phyloP scores from a whole-genome alignment of 2,113 vertebrate species.

The Hyperopisus bebe region DNA sequence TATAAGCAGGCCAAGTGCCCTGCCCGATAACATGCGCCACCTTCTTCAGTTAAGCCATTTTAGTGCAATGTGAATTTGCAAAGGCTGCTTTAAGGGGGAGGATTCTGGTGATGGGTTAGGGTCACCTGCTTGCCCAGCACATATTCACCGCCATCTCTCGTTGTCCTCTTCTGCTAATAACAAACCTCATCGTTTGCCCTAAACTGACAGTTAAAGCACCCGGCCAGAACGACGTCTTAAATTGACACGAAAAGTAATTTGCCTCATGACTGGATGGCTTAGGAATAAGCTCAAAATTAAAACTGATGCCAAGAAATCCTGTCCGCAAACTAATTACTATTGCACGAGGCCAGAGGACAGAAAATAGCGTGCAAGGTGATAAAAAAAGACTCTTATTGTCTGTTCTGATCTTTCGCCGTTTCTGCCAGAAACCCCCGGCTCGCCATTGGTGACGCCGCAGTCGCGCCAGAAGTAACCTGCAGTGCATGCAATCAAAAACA shows the following conservation, averaged over 20 bases:
- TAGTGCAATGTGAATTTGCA: neutral
- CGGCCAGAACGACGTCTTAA: neutral
- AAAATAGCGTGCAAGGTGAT: neutral
- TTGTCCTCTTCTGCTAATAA: neutral
- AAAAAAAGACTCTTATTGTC: neutral
- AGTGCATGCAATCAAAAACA: neutral
- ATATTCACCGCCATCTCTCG: neutral
- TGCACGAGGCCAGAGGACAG: neutral
- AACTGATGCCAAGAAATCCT: conserved; percentile 6
- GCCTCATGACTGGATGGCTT: conserved; percentile 6
- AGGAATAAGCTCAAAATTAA: neutral
- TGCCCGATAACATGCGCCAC: neutral
- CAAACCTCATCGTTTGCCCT: neutral
- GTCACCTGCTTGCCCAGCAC: neutral
- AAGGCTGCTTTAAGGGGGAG: neutral
- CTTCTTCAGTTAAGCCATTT: neutral
- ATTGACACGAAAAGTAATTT: conserved; percentile 4
- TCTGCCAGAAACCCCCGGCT: neutral
- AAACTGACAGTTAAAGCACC: neutral
- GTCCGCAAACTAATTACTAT: neutral
- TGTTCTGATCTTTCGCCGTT: neutral
- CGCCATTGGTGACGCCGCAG: neutral
- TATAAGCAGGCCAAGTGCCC: neutral
- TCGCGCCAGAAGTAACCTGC: neutral
- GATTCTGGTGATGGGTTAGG: neutral